Evolutionary conservation across 92 coral and sea anemone genomes (phyloP).

Genomic region (Epizoanthus stellaris): DNA sequence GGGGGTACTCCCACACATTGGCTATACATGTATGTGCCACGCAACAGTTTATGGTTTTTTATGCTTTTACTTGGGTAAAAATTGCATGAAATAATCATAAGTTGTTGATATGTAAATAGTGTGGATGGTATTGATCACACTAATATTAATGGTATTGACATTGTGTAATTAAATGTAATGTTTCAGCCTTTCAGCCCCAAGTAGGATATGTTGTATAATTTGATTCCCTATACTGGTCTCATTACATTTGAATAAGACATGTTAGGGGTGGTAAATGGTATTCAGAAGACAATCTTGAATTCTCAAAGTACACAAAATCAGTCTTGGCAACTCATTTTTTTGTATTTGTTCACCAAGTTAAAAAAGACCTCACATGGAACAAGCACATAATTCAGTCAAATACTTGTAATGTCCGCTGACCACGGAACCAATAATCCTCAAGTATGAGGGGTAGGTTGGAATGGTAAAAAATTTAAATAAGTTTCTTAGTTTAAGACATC

Average conservation of each 20-base stretch:
- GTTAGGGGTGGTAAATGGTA: not conserved
- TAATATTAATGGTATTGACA: not conserved
- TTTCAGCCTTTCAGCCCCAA: not conserved
- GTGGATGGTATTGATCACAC: not conserved
- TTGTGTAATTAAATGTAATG: conserved; percentile 3
- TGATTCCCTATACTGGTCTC: no score
- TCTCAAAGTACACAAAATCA: not conserved
- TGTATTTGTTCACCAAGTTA: not conserved
- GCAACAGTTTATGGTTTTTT: no score
- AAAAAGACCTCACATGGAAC: no score
- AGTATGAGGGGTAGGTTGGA: no score
- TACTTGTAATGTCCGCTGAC: no score
- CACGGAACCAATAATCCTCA: no score
- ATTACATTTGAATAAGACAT: conserved; percentile 2
- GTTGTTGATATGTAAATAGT: not conserved
- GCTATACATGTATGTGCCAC: no score
- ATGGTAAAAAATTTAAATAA: no score
- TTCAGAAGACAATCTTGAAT: not conserved
- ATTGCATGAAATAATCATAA: not conserved
- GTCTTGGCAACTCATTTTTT: not conserved
- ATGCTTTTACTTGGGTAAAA: no score
- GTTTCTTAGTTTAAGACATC: no score
- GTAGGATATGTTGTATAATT: not conserved
- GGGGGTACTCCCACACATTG: no score
- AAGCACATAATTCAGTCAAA: no score